Evolutionary conservation across 1,140 invertebrate species (phyloP).

Genomic region (Trinorchestia longiramus): DNA sequence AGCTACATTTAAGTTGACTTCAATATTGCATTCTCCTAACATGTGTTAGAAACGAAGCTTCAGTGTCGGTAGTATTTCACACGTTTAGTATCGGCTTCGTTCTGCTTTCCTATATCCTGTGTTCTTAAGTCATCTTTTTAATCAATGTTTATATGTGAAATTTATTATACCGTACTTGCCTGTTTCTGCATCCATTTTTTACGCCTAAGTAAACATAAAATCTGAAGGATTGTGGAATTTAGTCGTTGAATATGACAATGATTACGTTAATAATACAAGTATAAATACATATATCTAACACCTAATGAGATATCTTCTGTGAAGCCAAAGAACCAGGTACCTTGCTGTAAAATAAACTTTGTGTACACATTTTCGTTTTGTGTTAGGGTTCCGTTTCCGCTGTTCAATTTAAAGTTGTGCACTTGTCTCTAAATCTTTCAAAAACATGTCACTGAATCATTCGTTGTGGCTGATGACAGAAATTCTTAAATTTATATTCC

Average conservation of each 20-base stretch:
- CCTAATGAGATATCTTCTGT: not conserved
- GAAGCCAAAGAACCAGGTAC: not conserved
- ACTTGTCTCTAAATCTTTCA: not conserved
- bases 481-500: not conserved
- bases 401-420: not conserved
- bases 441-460: not conserved
- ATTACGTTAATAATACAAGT: not conserved
- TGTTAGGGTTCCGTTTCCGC: not conserved
- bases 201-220: not conserved
- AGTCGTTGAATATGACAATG: not conserved
- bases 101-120: not conserved
- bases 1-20: not conserved
- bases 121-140: not conserved
- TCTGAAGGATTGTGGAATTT: not conserved
- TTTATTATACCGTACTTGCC: not conserved
- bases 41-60: constrained; percentile 1
- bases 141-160: not conserved
- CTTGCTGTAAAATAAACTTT: not conserved
- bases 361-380: not conserved
- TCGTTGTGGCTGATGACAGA: not conserved
- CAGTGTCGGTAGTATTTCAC: not conserved
- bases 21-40: not conserved
- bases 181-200: not conserved
- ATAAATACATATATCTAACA: not conserved
- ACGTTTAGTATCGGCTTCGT: not conserved